Conservation (phyloP, 2,113 vertebrate species). For the Orcinus orca region DNA sequence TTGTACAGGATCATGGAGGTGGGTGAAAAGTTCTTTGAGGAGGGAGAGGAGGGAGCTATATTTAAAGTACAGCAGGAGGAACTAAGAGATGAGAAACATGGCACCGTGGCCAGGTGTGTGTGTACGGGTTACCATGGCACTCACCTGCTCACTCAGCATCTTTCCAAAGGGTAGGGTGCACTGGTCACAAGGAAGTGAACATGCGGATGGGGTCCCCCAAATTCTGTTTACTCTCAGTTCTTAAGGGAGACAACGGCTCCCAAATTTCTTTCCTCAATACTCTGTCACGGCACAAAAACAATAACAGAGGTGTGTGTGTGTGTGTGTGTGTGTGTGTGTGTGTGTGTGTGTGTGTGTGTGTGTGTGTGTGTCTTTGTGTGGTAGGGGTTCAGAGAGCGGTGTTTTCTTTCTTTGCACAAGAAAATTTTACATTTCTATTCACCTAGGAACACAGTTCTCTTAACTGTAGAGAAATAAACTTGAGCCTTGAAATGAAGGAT, state of each 20-base stretch:
- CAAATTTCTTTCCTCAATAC: neutral
- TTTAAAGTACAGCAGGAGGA: neutral
- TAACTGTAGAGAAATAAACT: slow-evolving; percentile 58
- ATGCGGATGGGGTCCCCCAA: neutral
- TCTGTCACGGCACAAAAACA: neutral
- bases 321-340: neutral
- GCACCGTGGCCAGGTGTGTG: neutral
- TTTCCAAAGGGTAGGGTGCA: neutral
- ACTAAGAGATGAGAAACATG: neutral
- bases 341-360: neutral
- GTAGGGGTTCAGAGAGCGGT: neutral
- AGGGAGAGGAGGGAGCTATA: neutral
- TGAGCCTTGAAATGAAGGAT: slow-evolving; percentile 65
- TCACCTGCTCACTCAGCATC: too few species aligned
- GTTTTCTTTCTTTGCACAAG: slow-evolving; percentile 19
- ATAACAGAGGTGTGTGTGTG: neutral
- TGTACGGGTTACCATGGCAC: neutral
- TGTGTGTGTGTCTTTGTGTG: neutral
- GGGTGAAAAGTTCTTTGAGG: neutral
- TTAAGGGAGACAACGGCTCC: neutral
- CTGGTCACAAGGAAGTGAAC: neutral
- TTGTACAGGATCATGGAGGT: neutral
- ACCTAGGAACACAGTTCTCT: slow-evolving; percentile 6
- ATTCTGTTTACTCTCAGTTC: neutral
- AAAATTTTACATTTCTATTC: slow-evolving; percentile 32